Base-by-base conservation (phyloP, 2,797 vertebrate species). In the Erithacus rubecula region DNA sequence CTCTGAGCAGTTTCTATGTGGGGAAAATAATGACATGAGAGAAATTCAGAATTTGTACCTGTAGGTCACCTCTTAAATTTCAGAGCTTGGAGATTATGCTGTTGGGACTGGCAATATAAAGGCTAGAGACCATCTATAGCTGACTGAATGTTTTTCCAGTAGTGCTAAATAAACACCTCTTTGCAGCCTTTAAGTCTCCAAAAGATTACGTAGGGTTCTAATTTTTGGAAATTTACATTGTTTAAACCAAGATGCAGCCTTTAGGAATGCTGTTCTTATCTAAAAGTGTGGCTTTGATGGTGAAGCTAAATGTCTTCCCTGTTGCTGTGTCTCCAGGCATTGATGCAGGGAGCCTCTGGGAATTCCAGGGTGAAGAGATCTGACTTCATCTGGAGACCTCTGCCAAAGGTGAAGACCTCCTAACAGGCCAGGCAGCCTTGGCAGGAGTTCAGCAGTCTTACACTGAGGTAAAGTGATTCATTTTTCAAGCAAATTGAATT, bases 311-410 rank as follows among this genome's bases (percentile, higher is more conserved):
- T 88, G 22, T 32, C 18, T 94, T 89, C 41, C 11, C 26, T 77
- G 18, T 85, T 93, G 34, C 70, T 94, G 5, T 94, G 49, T 94
- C 49, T 82, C 36, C 81, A 96, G 96, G 90, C 49, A 32, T 43
- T 90, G 68, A 71, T 89, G 63, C 76, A 59, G 78, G 67, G 65
- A 94, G 62, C 90, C 56, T 55, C 43, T 70, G 37, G 64, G 65
- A 82, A 30, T 55, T 85, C n/a, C 37, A 13, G 59, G 32, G 24
- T 80, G 60, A 78, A 79, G 56, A 93, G 34, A 59, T 29, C 68
- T 80, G 47, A 55, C 30, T 93, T 60, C 1, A 0, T 39, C 55
- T 74, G 34, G 47, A 84, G 76, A 83, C 49, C 30, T 64, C 60
- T 92, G 58, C 55, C 56, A 29, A 69, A 39, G 64, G 22, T 43